Evolutionary conservation across 2,888 invertebrate species (phyloP), one percentile per base, ranked within the genome.

Genomic region (Nyleta sp.): DNA sequence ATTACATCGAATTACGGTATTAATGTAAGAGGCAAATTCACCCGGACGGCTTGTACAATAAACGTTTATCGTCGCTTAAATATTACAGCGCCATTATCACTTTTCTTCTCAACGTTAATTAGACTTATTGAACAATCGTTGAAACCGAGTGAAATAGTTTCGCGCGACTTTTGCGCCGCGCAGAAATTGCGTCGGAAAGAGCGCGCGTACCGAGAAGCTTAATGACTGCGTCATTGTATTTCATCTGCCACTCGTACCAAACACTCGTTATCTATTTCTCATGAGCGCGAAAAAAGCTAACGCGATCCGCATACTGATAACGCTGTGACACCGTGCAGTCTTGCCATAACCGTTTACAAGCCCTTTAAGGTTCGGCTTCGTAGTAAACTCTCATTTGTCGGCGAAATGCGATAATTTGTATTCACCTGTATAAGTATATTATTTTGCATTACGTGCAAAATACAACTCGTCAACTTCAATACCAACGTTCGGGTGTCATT

Each of bases 231-330:
- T 70, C 52, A 70, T 70, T 60, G 70, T 70, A 17, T 52, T 70
- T 55, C 60, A 60, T 70, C 57, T 50, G 60, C 60, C 50, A 60
- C 31, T 65, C 44, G 20, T 33, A 33, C 53, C 40, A 68, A 72
- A 72, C 17, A 20, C 42, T 44, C 44, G 60, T 62, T 62, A 72
- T 72, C 62, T 72, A 38, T 62, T 62, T 62, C 71, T 77, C 53
- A 33, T 48, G 71, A 74, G 55, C 40, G 53, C 17, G 64, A 57
- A 64, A 72, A 55, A 77, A 55, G 8, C 40, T 62, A 46, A 70
- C 73, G 70, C 75, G 70, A 70, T 76, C 46, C 65, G 76, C 68
- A 76, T 73, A 74, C 71, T 78, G 78, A 81, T 81, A 78, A 81
- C 55, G 53, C 50, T 55, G 55, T 68, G 76, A 70, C 73, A 72